These are phyloP conservation scores for Syncerus caffer DNA, from an alignment of 2,797 vertebrate genomes.

Conservation along the genomic window DNA sequence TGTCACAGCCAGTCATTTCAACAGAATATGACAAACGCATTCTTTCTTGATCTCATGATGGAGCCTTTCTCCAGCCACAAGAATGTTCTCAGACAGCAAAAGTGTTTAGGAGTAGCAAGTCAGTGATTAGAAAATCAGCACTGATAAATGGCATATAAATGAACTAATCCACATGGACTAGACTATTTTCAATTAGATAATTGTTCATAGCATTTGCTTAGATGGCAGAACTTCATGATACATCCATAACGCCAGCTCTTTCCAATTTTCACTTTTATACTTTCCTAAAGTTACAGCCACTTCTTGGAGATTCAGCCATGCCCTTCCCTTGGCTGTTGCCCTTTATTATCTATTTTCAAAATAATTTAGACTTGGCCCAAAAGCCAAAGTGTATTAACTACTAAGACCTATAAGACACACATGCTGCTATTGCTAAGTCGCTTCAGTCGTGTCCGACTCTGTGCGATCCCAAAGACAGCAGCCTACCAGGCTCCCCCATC, in stretches of 20 bases:
- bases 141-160: background rate
- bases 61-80: background rate
- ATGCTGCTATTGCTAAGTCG: background rate
- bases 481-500: too few species aligned
- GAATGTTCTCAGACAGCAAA: background rate
- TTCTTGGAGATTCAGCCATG: background rate
- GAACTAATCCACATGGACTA: background rate
- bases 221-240: background rate
- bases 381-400: background rate
- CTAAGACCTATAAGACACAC: background rate
- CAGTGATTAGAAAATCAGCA: background rate
- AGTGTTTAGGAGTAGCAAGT: background rate
- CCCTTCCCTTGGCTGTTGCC: background rate
- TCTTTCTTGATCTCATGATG: background rate
- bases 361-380: background rate
- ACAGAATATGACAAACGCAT: accelerated
- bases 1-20: background rate
- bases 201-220: background rate
- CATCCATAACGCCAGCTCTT: background rate
- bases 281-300: background rate
- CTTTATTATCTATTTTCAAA: background rate
- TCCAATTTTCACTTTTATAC: background rate
- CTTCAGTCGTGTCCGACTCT: too few species aligned
- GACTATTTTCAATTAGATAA: background rate
- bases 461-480: too few species aligned